Percentiles rank a stretch among this genome's conserved stretches.
phyloP scores from a whole-genome alignment of 2,797 vertebrate species.

The Cichlasoma orientale region DNA sequence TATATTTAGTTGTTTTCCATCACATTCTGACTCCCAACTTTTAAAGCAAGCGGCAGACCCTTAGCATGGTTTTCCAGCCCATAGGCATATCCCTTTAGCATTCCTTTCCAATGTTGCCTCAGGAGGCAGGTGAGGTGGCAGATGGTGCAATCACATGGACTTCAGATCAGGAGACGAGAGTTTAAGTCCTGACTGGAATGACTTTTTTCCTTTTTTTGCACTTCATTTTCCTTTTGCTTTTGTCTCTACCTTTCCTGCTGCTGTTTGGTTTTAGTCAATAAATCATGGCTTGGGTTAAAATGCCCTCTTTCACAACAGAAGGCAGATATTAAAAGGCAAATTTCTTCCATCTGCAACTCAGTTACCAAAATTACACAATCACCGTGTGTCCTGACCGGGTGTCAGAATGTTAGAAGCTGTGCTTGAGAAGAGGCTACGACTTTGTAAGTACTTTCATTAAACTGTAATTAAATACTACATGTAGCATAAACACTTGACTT shows the following conservation, averaged over 20 bases:
- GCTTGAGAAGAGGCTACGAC: not conserved
- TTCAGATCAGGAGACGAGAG: not conserved
- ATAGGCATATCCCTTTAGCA: not conserved
- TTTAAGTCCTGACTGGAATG: not conserved
- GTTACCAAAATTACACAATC: not conserved
- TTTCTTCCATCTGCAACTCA: not conserved
- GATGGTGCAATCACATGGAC: not conserved
- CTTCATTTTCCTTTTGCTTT: not conserved
- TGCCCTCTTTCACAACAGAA: not conserved
- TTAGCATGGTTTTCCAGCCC: not conserved
- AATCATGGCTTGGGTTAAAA: not conserved
- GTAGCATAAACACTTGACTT: not conserved
- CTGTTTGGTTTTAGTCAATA: not conserved
- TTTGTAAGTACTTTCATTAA: not conserved
- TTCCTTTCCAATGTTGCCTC: not conserved
- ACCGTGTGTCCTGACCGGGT: not conserved
- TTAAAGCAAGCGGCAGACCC: not conserved
- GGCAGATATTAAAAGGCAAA: not conserved
- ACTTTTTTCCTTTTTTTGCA: not conserved
- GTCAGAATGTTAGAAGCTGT: not conserved
- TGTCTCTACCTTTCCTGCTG: not conserved
- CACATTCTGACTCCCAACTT: not conserved
- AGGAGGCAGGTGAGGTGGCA: not conserved
- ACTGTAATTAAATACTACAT: not conserved
- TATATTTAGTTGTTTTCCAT: not conserved